Base-by-base conservation (phyloP, 2,888 invertebrate species). In the Siphonodentalium dalli region DNA sequence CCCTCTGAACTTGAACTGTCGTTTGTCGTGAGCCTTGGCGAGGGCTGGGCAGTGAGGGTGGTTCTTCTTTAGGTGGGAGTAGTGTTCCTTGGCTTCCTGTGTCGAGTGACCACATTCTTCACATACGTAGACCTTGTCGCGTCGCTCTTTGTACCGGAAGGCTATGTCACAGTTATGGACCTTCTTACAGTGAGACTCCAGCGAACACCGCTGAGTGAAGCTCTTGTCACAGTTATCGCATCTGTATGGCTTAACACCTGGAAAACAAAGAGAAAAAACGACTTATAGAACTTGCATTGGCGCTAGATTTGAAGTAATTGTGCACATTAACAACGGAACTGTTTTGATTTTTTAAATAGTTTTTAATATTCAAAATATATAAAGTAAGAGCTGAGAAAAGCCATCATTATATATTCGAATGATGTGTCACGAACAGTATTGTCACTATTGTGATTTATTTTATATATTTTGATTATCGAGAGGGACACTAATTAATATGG, bases 41-140 rank as follows among this genome's bases (percentile, higher is more conserved):
- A 97, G 86, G 48, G 95, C 95, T 44, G 96, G 96, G 71, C 93
- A 93, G 56, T 69, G 64, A 2, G 79, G 79, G 40, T 79, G 79
- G 42, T 71, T 74, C 33, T 71, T 92, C 84, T 96, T 95, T 54
- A 97, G 86, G 80, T 97, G 97, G 71, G 93, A 86, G 84, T 95
- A 97, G 82, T 97, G 96, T 31, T 90, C 90, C 85, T 96, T 96
- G 1, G 96, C 96, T 80, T 96, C 94, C 68, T 90, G 90, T 26
- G 96, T 96, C 0, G 97, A 97, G 85, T 95, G 94, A 21, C 99
- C 98, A 82, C 98, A 99, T 82, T 98, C 98, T 84, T 99, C 98
- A 83, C 98, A 99, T 13, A 99, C 98, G 84, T 98, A 99, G 85
- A 94, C 86, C 89, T 98, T 99, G 82, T 93, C 93, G 74, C 99